Evolutionary conservation across 2,888 invertebrate genomes (phyloP).

Genomic region (Gnatocerus cornutus): DNA sequence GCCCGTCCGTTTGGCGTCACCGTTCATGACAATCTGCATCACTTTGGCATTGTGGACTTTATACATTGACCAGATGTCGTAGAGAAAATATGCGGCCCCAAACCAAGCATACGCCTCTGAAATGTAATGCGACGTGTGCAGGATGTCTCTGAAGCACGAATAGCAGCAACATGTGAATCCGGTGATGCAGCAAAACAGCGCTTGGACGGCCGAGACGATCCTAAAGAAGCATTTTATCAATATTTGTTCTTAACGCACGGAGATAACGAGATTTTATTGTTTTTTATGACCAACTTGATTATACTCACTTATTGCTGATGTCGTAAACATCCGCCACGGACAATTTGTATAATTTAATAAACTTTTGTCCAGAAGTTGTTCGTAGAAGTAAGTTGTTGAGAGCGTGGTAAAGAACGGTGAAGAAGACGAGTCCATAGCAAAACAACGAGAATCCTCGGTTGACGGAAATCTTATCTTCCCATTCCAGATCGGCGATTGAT

Average conservation of each 20-base stretch:
- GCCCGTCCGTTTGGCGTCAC: slow-evolving; percentile 45
- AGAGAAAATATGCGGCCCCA: slow-evolving; percentile 85
- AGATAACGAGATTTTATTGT: no score
- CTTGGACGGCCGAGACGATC: slow-evolving; percentile 83
- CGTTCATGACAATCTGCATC: slow-evolving; percentile 52
- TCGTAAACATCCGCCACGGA: slow-evolving; percentile 81
- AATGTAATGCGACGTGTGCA: slow-evolving; percentile 80
- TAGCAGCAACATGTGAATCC: slow-evolving; percentile 79
- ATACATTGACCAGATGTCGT: slow-evolving; percentile 88
- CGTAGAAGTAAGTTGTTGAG: slow-evolving; percentile 77
- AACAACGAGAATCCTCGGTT: slow-evolving; percentile 77
- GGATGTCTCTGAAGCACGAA: slow-evolving; percentile 80
- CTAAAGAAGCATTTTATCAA: slow-evolving; percentile 68
- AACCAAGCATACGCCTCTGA: slow-evolving; percentile 87
- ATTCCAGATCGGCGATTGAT: slow-evolving; percentile 66
- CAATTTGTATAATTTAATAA: slow-evolving; percentile 78
- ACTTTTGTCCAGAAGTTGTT: slow-evolving; percentile 75
- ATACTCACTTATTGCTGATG: slow-evolving; percentile 83
- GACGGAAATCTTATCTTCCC: slow-evolving; percentile 75
- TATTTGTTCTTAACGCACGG: background rate
- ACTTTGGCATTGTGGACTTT: slow-evolving; percentile 74
- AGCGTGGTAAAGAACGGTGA: slow-evolving; percentile 79
- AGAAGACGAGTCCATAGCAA: slow-evolving; percentile 79
- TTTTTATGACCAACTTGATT: background rate
- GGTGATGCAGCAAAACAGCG: slow-evolving; percentile 78